Conservation (phyloP, 1,140 invertebrate species). For the Eurosta solidaginis region DNA sequence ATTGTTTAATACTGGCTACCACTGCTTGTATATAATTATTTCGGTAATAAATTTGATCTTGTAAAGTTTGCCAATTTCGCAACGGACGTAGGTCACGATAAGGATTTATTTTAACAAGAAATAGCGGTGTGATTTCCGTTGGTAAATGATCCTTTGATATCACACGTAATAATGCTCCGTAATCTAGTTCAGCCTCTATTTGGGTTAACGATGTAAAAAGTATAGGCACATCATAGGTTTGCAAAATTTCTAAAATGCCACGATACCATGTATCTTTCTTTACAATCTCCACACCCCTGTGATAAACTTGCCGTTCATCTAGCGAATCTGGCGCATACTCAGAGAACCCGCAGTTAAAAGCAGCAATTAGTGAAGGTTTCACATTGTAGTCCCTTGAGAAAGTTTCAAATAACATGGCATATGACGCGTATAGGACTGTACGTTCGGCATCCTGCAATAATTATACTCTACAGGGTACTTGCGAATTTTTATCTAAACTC, state of each 20-base stretch:
- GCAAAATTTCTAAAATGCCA: slow-evolving; percentile 27
- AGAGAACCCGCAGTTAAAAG: slow-evolving; percentile 32
- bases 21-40: slow-evolving; percentile 33
- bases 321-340: not conserved
- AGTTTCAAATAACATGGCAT: slow-evolving; percentile 16
- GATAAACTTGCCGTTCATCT: not conserved
- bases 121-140: not conserved
- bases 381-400: not conserved
- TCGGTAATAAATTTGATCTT: slow-evolving; percentile 30
- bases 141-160: not conserved
- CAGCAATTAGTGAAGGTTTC: not conserved
- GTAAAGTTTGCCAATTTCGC: not conserved
- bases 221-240: slow-evolving; percentile 24
- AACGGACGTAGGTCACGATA: slow-evolving; percentile 33
- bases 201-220: slow-evolving; percentile 32
- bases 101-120: slow-evolving; percentile 11
- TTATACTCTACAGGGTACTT: not conserved
- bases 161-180: not conserved
- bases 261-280: slow-evolving; percentile 10
- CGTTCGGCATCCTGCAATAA: not conserved
- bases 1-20: not conserved
- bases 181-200: slow-evolving; percentile 32
- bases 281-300: not conserved
- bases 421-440: not conserved
- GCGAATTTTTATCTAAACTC: too few species aligned